phyloP scores from a whole-genome alignment of 2,888 invertebrate genomes.

The Ectemnius continuus region DNA sequence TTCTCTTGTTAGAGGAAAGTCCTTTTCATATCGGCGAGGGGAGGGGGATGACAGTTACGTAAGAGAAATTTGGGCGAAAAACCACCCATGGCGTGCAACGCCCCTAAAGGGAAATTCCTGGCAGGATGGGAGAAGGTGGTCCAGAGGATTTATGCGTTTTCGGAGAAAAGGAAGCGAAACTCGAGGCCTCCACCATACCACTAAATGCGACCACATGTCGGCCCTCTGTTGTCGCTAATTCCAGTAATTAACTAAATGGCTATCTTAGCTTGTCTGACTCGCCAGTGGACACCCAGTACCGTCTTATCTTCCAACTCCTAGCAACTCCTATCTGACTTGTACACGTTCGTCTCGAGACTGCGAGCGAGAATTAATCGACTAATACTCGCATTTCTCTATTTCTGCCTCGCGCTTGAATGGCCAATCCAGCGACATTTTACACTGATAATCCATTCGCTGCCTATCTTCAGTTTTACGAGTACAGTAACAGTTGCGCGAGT shows the following conservation, averaged over 20 bases:
- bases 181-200: constrained; percentile 37
- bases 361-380: not conserved
- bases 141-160: constrained; percentile 63
- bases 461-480: too few relatives aligned
- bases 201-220: constrained; percentile 61
- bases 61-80: constrained; percentile 25
- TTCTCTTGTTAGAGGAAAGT: too few relatives aligned
- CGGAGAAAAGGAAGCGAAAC: constrained; percentile 59
- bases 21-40: not conserved
- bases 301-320: not conserved
- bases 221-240: constrained; percentile 67
- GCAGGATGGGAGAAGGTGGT: too few relatives aligned
- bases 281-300: not conserved
- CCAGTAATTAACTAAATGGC: constrained; percentile 64
- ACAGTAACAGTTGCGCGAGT: too few relatives aligned
- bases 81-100: constrained; percentile 58
- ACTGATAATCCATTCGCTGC: too few relatives aligned
- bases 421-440: too few relatives aligned
- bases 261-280: not conserved
- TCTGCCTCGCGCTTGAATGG: too few relatives aligned
- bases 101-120: constrained; percentile 30
- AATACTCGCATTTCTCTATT: too few relatives aligned
- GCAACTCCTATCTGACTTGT: constrained; percentile 2
- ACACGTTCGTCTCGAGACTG: constrained; percentile 7
- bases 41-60: not conserved